phyloP scores from a whole-genome alignment of 1,140 invertebrate genomes.

The Vollenhovia emeryi region DNA sequence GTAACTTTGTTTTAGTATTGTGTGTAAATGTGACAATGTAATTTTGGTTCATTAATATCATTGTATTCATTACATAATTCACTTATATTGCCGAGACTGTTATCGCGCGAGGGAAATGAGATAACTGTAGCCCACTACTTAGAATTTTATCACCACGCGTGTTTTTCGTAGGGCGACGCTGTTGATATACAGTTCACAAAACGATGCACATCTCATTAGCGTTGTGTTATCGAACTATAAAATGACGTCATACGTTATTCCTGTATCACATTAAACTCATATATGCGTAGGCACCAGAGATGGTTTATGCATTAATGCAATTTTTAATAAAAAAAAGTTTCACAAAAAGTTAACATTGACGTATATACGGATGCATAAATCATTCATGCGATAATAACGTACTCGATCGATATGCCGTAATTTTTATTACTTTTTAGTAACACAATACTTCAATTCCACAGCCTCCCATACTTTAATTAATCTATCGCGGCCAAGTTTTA shows the following conservation, averaged over 20 bases:
- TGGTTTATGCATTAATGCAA: neutral
- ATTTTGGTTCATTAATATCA: neutral
- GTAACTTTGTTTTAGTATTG: neutral
- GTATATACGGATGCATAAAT: neutral
- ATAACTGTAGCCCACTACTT: constrained; percentile 16
- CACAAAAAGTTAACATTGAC: neutral
- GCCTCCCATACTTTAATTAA: neutral
- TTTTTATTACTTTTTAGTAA: too few species aligned
- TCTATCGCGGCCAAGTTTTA: neutral
- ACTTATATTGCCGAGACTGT: neutral
- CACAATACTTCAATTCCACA: neutral
- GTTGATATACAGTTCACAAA: constrained; percentile 7
- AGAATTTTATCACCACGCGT: constrained; percentile 20
- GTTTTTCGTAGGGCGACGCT: neutral
- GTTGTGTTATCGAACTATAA: neutral
- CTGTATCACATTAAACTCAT: neutral
- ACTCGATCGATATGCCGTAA: neutral
- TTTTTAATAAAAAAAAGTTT: constrained; percentile 27
- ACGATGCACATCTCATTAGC: constrained; percentile 32
- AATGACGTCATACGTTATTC: neutral
- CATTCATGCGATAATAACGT: neutral
- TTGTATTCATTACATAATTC: constrained; percentile 7
- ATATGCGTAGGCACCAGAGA: neutral
- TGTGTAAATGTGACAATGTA: neutral
- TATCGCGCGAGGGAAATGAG: neutral